These are phyloP conservation scores for Limnephilus auricula DNA, from an alignment of 2,888 invertebrate species.

Conservation along the genomic window DNA sequence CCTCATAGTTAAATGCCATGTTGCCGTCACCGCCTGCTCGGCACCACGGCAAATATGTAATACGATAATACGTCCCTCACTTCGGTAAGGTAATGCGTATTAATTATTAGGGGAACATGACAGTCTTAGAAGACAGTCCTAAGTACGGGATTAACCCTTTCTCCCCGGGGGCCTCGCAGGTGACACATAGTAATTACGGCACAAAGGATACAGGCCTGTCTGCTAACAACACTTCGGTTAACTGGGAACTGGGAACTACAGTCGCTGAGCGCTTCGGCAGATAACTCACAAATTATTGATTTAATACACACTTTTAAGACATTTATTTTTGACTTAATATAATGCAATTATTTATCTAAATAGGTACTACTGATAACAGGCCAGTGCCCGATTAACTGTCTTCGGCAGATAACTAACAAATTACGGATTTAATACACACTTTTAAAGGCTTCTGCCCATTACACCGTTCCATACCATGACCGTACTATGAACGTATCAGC, in stretches of 20 bases:
- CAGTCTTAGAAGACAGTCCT: conserved; percentile 44
- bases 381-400: neutral
- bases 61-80: conserved; percentile 2
- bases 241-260: conserved; percentile 25
- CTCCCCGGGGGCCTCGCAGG: conserved; percentile 40
- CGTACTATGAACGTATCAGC: no score
- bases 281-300: neutral
- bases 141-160: conserved; percentile 48
- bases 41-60: neutral
- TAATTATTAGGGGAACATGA: conserved; percentile 55
- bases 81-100: conserved; percentile 48
- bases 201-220: conserved; percentile 39
- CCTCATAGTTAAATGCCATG: no score
- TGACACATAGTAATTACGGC: conserved; percentile 47
- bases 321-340: neutral
- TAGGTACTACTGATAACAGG: neutral
- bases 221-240: conserved; percentile 18
- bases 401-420: no score
- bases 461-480: no score
- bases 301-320: neutral
- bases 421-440: no score
- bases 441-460: no score
- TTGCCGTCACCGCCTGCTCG: neutral
- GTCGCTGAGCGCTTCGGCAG: conserved; percentile 3
- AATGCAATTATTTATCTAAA: neutral